Base-by-base conservation (phyloP, 1,140 invertebrate species). In the Calephelis virginiensis region DNA sequence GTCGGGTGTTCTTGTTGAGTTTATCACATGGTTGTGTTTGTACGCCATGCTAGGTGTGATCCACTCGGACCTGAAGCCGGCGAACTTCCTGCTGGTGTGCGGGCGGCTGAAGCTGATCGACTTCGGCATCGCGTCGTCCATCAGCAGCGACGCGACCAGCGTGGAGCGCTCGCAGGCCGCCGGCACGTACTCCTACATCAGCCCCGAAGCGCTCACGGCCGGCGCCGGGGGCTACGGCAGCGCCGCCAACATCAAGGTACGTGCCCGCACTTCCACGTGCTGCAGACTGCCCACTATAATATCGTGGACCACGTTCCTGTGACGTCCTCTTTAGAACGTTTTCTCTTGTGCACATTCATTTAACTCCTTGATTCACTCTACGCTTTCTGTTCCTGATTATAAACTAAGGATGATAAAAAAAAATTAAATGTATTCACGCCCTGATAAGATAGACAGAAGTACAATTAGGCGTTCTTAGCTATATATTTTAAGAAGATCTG, bases 181-280 rank as follows among this genome's bases (percentile, higher is more conserved):
- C 49, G 98, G 98, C 38, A 99, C 98, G 0, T 95, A 97, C 76
- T 99, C 98, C 89, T 99, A 98, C 87, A 99, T 99, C 86, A 98
- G 97, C 88, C 98, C 98, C 0, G 98, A 99, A 93, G 96, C 97
- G 5, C 92, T 99, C 68, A 82, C 84, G 76, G 86, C 84, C 67
- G 86, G 85, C 61, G 86, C 86, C 5, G 86, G 86, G 47, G 83
- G 84, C 37, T 82, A 78, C 66, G 75, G 74, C 38, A 72, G 91
- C 17, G 89, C 83, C 75, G 14, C 81, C 78, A 67, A 73, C 48
- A 88, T 91, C 56, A 92, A 92, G 82, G 89, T 90, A 72, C 8
- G 8, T 9, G 8, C 8, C 8, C 8, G 8, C 8, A 46, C 45
- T 9, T 46, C 2, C 11, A 46, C 8, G 8, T 46, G 45, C 8